Evolutionary conservation across 1,140 invertebrate genomes (phyloP), one percentile per base, ranked within the genome.

Genomic region (Ylistrum balloti): DNA sequence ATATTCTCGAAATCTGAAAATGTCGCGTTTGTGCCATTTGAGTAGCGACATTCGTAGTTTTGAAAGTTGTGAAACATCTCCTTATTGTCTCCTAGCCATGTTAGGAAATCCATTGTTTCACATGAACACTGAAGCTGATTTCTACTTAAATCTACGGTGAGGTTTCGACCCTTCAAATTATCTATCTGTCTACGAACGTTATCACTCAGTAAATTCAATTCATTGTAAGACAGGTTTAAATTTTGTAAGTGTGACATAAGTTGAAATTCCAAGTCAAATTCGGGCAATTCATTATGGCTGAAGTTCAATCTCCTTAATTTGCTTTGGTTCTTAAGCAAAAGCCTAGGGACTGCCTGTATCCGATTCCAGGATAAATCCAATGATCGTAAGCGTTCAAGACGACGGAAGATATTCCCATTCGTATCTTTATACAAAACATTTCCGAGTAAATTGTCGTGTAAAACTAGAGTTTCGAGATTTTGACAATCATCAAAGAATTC

Each of bases 71-170:
- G 85, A n/a, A 89, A 85, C 17, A n/a, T 33, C 2, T 38, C 90
- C 28, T 87, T 86, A 0, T 45, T 74, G 9, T 85, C 10, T n/a
- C 48, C 32, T 48, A 94, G 90, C 94, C 94, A 94, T 5, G 86
- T 33, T 20, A 94, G 35, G 34, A 93, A 93, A 0, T 90, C 9
- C 10, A 93, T 22, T 33, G 91, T 92, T 33, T 91, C 86, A 89
- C 93, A 94, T 3, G 87, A 91, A 48, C 94, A 94, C 15, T 33
- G 10, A n/a, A 94, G 48, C 7, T 85, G 48, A 86, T 91, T 91
- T 33, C 41, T 48, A 17, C 38, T 88, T 17, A 94, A 22, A 85
- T 91, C 45, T 0, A 93, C 86, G 1, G 10, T 85, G 5, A 94
- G 33, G 10, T 89, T 88, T 10, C 34, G 0, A 38, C 48, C 33